Evolutionary conservation across 1,140 invertebrate genomes (phyloP).

Genomic region (Lethocerus indicus): DNA sequence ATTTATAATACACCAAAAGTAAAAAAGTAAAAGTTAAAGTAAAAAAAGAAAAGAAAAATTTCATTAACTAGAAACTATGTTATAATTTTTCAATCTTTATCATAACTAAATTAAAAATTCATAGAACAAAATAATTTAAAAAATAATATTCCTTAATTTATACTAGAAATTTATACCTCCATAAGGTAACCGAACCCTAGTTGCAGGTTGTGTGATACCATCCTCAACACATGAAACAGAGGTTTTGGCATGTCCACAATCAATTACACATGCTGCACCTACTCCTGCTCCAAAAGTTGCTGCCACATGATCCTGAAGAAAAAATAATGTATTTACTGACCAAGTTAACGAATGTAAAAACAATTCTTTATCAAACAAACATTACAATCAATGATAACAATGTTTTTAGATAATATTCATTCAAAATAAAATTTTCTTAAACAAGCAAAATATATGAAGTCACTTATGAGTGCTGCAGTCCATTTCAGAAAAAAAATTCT

Average conservation of each 20-base stretch:
- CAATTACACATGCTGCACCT: constrained; percentile 83
- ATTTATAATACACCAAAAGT: too few relatives aligned
- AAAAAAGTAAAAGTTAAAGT: too few relatives aligned
- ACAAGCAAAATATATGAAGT: neutral
- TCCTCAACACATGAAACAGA: constrained; percentile 93
- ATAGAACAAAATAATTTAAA: neutral
- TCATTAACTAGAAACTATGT: neutral
- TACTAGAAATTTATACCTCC: neutral
- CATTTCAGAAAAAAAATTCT: neutral
- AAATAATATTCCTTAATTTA: neutral
- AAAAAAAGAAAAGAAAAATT: too few relatives aligned
- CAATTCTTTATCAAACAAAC: neutral
- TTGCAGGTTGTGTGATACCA: constrained; percentile 79
- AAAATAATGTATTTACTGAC: constrained; percentile 10
- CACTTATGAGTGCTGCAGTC: neutral
- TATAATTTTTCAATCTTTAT: neutral
- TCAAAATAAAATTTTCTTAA: neutral
- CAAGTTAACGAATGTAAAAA: too few relatives aligned
- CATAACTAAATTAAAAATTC: neutral
- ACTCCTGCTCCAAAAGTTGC: constrained; percentile 88
- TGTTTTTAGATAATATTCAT: neutral
- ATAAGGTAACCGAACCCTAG: constrained; percentile 35
- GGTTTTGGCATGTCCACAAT: constrained; percentile 90
- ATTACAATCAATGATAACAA: neutral
- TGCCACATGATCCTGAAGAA: constrained; percentile 65